Conservation (phyloP, 2,888 invertebrate species). For the Eupsilia transversa region DNA sequence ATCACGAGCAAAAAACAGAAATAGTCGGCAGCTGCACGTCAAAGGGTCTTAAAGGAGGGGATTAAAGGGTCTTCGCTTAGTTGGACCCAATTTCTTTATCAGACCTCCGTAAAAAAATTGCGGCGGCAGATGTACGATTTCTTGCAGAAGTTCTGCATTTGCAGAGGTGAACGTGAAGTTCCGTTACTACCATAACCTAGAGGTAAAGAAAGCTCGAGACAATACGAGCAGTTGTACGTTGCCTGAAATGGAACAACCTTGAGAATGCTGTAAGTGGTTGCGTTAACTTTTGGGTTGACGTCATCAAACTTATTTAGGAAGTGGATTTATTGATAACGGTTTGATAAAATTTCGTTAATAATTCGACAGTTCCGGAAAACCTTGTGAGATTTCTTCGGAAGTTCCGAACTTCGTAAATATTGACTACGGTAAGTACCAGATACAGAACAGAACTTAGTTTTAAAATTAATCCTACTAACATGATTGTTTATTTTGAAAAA, state of each 20-base stretch:
- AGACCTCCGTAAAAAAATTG: not conserved
- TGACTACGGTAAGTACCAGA: not conserved
- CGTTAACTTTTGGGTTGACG: not conserved
- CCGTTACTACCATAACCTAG: not conserved
- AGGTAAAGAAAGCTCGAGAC: slow-evolving; percentile 2
- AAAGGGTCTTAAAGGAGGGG: too few species aligned
- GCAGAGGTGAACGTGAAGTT: not conserved
- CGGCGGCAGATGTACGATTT: too few species aligned
- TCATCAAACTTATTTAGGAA: not conserved
- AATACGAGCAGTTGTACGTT: slow-evolving; percentile 11
- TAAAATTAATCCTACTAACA: not conserved
- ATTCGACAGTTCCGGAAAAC: too few species aligned
- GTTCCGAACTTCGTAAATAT: not conserved
- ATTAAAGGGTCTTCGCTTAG: not conserved
- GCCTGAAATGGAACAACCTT: slow-evolving; percentile 22
- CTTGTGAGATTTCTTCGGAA: not conserved
- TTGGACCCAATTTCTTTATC: not conserved
- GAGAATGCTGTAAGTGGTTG: not conserved
- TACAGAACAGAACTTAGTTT: not conserved
- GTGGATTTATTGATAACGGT: not conserved
- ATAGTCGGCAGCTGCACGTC: too few species aligned
- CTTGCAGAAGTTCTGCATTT: not conserved
- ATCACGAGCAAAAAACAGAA: too few species aligned
- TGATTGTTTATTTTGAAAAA: too few species aligned
- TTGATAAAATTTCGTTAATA: not conserved